Evolutionary conservation across 2,888 invertebrate species (phyloP), one percentile per base, ranked within the genome.

Genomic region (Chrysodeixis includens): DNA sequence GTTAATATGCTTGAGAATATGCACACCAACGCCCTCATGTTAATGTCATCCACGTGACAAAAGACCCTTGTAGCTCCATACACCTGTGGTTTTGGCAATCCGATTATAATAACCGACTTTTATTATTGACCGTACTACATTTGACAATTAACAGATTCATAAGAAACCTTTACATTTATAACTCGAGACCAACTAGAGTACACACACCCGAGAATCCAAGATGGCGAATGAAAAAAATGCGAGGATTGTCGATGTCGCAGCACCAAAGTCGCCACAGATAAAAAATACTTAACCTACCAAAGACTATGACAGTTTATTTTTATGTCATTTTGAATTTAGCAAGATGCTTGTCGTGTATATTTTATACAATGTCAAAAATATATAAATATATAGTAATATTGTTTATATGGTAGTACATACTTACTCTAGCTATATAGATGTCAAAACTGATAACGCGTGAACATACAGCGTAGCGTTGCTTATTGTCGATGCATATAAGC

Each of bases 401-500:
- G 40, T 40, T 66, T 73, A 74, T 73, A 70, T 69, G 80, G 76
- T 82, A 82, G 69, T 80, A 83, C 79, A 81, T 83, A 82, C 85
- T 85, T 87, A 86, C 65, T 71, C 81, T 87, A 86, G 49, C 75
- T 82, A 83, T 74, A 76, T 79, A 72, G 72, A 76, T 78, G 80
- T 85, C 80, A 84, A 74, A 76, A 71, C 64, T 67, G 64, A 62
- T 81, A 68, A 72, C 66, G 77, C 69, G 67, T 71, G 79, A 70
- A 76, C 74, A 74, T 69, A 71, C 67, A 71, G 82, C 83, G 81
- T 72, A 81, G 85, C 87, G 76, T 79, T 83, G 83, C 85, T 93
- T 93, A 93, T 93, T 93, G 93, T 94, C 93, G 89, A 90, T 88
- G 92, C 90, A 86, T 88, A 85, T 88, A 92, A 92, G 92, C 93